phyloP scores from a whole-genome alignment of 2,113 vertebrate genomes.

The Oenanthe oenanthe region DNA sequence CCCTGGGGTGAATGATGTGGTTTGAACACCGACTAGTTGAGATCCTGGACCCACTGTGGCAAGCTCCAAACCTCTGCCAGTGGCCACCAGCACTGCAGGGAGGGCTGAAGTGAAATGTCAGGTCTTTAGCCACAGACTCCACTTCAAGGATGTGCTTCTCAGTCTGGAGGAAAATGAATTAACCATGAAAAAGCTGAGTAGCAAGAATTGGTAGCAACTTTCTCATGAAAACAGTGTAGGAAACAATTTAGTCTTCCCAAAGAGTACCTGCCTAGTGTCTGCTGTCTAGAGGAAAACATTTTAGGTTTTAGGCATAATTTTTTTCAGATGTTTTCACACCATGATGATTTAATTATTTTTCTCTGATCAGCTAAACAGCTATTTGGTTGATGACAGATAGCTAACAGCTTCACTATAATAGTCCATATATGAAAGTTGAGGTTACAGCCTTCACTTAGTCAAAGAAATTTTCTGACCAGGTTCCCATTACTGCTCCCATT shows the following conservation, averaged over 20 bases:
- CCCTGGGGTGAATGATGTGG: neutral
- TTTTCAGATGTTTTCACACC: constrained; percentile 23
- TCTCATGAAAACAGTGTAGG: neutral
- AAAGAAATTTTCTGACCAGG: neutral
- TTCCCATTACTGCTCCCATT: constrained; percentile 33
- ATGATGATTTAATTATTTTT: constrained; percentile 21
- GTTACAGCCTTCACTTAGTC: constrained; percentile 21
- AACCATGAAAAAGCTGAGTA: neutral
- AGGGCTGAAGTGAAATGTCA: neutral
- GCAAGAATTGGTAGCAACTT: neutral
- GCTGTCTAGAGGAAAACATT: neutral
- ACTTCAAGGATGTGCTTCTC: neutral
- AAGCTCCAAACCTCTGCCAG: neutral
- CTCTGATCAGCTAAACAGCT: constrained; percentile 25
- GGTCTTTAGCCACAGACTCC: neutral
- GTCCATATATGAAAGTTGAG: constrained; percentile 23
- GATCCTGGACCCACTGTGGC: neutral
- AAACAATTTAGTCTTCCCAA: neutral
- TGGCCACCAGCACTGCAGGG: neutral
- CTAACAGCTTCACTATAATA: constrained; percentile 34
- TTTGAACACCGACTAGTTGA: neutral
- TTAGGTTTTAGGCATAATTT: neutral
- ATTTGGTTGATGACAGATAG: constrained; percentile 42
- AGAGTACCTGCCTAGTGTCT: neutral
- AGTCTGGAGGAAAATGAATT: neutral